Conservation (phyloP, 2,797 vertebrate genomes). For the Sebastes aleutianus region DNA sequence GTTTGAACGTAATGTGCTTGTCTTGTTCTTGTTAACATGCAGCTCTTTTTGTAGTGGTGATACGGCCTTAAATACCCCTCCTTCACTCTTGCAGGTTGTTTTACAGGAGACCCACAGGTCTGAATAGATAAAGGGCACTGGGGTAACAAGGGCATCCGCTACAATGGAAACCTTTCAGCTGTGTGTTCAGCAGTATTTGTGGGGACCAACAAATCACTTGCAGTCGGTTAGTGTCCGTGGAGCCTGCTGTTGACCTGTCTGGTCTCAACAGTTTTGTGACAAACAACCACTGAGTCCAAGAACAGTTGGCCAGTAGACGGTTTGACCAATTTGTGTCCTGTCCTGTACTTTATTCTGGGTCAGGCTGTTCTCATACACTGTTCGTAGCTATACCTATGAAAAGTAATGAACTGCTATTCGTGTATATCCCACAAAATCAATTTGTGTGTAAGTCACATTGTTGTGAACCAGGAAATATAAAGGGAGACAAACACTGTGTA, state of each 20-base stretch:
- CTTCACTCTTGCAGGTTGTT: conserved; percentile 68
- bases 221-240: conserved; percentile 13
- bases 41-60: conserved; percentile 74
- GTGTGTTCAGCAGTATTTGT: conserved; percentile 25
- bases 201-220: conserved; percentile 28
- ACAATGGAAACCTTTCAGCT: conserved; percentile 16
- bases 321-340: conserved; percentile 17
- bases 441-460: no score
- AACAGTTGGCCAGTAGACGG: neutral
- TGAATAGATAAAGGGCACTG: conserved; percentile 43
- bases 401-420: no score
- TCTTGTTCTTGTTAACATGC: conserved; percentile 84
- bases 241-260: conserved; percentile 32
- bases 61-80: conserved; percentile 63
- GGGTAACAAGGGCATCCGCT: conserved; percentile 3
- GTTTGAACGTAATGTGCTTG: conserved; percentile 83
- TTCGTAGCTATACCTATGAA: no score
- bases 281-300: conserved; percentile 6
- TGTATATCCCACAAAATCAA: no score
- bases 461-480: no score
- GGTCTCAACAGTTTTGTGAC: conserved; percentile 16
- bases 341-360: conserved; percentile 14
- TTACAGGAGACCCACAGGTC: conserved; percentile 63
- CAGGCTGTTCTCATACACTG: no score
- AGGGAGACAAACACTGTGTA: no score